Base-by-base conservation (phyloP, 2,888 invertebrate genomes). In the Trissolcus brochymenae region DNA sequence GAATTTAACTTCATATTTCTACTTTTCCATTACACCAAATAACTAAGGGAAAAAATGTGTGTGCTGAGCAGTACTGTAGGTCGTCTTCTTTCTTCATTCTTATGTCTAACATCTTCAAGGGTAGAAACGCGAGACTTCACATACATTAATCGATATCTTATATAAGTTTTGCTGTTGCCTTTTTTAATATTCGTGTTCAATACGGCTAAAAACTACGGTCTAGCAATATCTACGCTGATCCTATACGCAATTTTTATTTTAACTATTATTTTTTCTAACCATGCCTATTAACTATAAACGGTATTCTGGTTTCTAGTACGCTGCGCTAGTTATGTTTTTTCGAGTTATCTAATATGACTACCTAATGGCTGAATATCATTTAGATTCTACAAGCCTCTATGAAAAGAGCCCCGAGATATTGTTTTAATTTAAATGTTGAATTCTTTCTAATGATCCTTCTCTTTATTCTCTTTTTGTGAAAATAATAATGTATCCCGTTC, bases 81-180 rank as follows among this genome's bases (percentile, higher is more conserved):
- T 62, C 49, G 71, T 68, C 56, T 50, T 66, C n/a, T 72, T 29
- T 78, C 29, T 61, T 57, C 21, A 40, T 46, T 57, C 43, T 70
- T 76, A 72, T 40, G 40, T 61, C 61, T 66, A 66, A 59, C 49
- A 46, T 50, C 14, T 59, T 53, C 21, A 53, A 61, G 56, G 62
- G 79, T 81, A 82, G 82, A 82, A 82, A 82, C 79, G 81, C 81
- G 81, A 81, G 81, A 76, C 19, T 70, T 74, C 53, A 75, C 71
- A 71, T 17, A 62, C 49, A 66, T 46, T 51, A 51, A 51, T 16
- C 19, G 19, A 17, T 51, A 16, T 16, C 51, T 51, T 51, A 17
- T 16, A 14, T 70, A 75, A 29, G 57, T 62, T 70, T 75, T 70
- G 49, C 59, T 61, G 55, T 55, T 59, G 46, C 51, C 25, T 57